Conservation (phyloP, 2,888 invertebrate species). For the Dolichopus griseipennis region DNA sequence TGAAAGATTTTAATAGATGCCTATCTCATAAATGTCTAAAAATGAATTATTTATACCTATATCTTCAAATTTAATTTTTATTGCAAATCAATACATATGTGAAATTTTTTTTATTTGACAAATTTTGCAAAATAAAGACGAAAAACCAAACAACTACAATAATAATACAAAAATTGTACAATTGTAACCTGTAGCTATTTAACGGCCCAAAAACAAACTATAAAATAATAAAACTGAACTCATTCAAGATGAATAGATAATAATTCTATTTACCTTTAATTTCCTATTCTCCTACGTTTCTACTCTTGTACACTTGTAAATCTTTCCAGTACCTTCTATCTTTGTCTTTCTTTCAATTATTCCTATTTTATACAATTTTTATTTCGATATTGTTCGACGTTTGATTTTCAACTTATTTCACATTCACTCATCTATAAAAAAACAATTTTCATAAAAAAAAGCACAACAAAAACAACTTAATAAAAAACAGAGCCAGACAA, state of each 20-base stretch:
- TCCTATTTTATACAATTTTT: background rate
- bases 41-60: no score
- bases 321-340: no score
- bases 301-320: no score
- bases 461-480: background rate
- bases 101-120: background rate
- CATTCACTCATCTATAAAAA: constrained; percentile 4
- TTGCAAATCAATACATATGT: background rate
- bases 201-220: background rate
- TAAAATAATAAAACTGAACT: background rate
- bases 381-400: background rate
- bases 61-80: no score
- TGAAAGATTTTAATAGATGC: no score
- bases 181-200: background rate
- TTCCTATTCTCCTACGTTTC: no score
- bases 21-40: no score
- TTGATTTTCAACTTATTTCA: constrained; percentile 1
- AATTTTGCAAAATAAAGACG: background rate
- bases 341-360: background rate
- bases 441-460: constrained; percentile 1
- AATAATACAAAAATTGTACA: no score
- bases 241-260: background rate
- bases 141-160: background rate
- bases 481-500: background rate
- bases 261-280: background rate